Conservation (phyloP, 2,797 vertebrate genomes). For the Eidolon dupreanum region DNA sequence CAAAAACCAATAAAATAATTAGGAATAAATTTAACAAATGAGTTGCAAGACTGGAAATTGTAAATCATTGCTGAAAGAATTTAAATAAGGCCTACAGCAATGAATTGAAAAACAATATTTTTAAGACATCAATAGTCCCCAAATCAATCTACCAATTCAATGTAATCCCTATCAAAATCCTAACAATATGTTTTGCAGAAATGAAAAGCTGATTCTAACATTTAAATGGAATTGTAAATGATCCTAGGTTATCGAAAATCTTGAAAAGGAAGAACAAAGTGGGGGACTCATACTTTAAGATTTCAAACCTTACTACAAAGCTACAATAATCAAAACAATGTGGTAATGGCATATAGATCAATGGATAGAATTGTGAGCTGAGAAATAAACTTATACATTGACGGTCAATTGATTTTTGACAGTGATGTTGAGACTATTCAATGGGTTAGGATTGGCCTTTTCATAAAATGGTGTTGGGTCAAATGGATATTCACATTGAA, state of each 20-base stretch:
- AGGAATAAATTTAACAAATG: not conserved
- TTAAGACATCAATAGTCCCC: not conserved
- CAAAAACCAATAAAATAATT: not conserved
- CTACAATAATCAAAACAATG: not conserved
- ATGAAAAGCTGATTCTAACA: not conserved
- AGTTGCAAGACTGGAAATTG: not conserved
- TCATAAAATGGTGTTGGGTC: not conserved
- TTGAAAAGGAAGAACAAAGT: not conserved
- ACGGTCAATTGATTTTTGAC: not conserved
- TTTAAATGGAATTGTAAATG: not conserved
- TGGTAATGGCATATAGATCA: not conserved
- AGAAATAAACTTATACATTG: not conserved
- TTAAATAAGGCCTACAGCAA: not conserved
- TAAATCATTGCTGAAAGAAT: not conserved
- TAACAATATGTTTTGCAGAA: not conserved
- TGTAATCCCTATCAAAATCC: not conserved
- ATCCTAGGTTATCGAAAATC: not conserved
- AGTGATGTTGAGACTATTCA: not conserved
- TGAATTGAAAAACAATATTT: not conserved
- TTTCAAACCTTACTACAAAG: not conserved
- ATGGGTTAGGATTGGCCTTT: not conserved
- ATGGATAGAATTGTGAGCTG: not conserved
- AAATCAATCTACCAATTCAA: not conserved
- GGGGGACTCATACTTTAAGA: not conserved
- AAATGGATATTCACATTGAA: not conserved